These are phyloP conservation scores for Ecliptopera silaceata DNA, from an alignment of 2,888 invertebrate genomes.

Conservation along the genomic window DNA sequence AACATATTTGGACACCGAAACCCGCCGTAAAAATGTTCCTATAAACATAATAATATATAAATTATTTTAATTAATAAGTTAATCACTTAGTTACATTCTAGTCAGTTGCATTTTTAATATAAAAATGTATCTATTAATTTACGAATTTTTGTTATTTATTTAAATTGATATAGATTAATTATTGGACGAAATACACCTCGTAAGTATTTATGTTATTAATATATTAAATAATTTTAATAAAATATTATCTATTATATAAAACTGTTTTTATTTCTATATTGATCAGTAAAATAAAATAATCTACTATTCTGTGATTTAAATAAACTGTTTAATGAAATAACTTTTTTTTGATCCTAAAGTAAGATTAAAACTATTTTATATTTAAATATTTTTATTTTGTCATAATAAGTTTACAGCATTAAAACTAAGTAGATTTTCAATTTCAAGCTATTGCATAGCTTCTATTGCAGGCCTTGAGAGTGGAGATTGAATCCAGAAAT, in stretches of 20 bases:
- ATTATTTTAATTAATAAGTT: background rate
- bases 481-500: too few relatives aligned
- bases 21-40: background rate
- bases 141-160: background rate
- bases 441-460: too few relatives aligned
- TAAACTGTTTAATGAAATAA: too few relatives aligned
- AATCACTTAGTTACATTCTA: background rate
- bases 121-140: background rate
- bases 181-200: conserved; percentile 9
- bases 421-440: too few relatives aligned
- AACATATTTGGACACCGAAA: background rate
- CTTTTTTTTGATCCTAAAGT: too few relatives aligned
- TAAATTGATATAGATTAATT: background rate
- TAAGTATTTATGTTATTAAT: too few relatives aligned
- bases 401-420: too few relatives aligned
- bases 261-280: conserved; percentile 9
- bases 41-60: background rate
- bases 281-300: too few relatives aligned
- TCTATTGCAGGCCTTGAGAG: too few relatives aligned
- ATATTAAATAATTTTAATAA: background rate
- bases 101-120: background rate
- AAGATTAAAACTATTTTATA: too few relatives aligned
- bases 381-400: too few relatives aligned
- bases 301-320: too few relatives aligned
- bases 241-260: conserved; percentile 1